Evolutionary conservation across 2,888 invertebrate genomes (phyloP).

Genomic region (Allygus modestus): DNA sequence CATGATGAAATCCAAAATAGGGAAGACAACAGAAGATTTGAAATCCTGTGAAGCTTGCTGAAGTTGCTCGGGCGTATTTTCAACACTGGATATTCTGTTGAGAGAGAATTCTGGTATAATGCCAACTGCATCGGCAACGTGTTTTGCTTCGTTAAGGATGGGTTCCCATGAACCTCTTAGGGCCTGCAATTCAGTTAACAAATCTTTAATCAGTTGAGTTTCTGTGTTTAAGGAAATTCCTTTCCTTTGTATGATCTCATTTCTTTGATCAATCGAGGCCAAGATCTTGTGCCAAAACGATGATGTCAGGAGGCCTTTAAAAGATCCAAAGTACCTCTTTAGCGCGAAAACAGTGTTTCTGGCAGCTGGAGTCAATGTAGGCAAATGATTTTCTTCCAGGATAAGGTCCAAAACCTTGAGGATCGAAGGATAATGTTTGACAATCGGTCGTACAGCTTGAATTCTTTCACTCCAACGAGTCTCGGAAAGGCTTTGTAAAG

Average conservation of each 20-base stretch:
- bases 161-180: no score
- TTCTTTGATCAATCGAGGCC: no score
- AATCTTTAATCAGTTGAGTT: no score
- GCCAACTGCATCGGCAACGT: slow-evolving; percentile 28
- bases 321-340: slow-evolving; percentile 55
- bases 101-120: no score
- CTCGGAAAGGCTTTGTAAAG: slow-evolving; percentile 54
- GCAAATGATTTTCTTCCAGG: slow-evolving; percentile 58
- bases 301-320: slow-evolving; percentile 44
- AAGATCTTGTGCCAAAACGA: slow-evolving; percentile 63
- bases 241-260: no score
- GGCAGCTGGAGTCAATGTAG: slow-evolving; percentile 56
- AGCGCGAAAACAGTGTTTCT: slow-evolving; percentile 51
- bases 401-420: slow-evolving; percentile 58
- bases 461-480: slow-evolving; percentile 57
- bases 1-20: no score
- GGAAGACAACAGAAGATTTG: no score
- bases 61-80: no score
- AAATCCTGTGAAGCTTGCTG: no score
- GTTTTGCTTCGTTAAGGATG: slow-evolving; percentile 33
- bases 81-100: no score
- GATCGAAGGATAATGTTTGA: slow-evolving; percentile 56
- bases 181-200: slow-evolving; percentile 44
- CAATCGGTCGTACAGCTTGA: slow-evolving; percentile 42
- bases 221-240: no score